Base-by-base conservation (phyloP, 2,797 vertebrate species). In the Ambastaia sidthimunki region DNA sequence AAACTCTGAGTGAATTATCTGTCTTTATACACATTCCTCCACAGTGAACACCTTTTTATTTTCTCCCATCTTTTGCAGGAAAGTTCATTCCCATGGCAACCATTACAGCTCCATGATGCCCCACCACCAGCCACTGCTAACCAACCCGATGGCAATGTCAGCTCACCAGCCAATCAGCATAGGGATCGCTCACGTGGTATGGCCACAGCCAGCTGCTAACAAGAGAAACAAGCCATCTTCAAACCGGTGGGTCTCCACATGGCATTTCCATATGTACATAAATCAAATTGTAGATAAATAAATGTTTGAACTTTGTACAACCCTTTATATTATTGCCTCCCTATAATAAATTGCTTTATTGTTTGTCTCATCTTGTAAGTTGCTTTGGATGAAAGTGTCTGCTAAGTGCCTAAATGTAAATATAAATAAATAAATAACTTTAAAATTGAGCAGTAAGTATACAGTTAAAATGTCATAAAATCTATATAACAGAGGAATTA, bases 171-270 rank as follows among this genome's bases (percentile, higher is more conserved):
- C 97, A 80, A 96, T 99, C 89, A 98, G 96, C 80, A 95, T 99
- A 93, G 97, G 98, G 90, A 98, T 99, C 84, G 97, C 98, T 91
- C 98, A 98, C 48, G 96, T 98, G 74, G 95, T 99, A 87, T 99
- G 98, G 98, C 96, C 97, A 72, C 98, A 98, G 89, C 96, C 93
- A 83, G 92, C 96, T 84, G 91, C 95, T 87, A 95, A 94, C 89
- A 98, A 98, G 91, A 95, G 96, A 91, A 95, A 94, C 85, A 98
- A 95, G 90, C 93, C 94, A 76, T 97, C 96, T 91, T 92, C 93
- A 83, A 98, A 97, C 94, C 98, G 98, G 97, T 99, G 76, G 48
- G 90, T 88, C 7, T 10, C 28, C 44, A 31, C 44, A 10, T n/a
- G 37, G 6, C 12, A 25, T 52, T 16, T 18, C 31, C 31, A 31